These are phyloP conservation scores for Pristiophorus japonicus DNA, from an alignment of 2,113 vertebrate genomes.

Conservation along the genomic window DNA sequence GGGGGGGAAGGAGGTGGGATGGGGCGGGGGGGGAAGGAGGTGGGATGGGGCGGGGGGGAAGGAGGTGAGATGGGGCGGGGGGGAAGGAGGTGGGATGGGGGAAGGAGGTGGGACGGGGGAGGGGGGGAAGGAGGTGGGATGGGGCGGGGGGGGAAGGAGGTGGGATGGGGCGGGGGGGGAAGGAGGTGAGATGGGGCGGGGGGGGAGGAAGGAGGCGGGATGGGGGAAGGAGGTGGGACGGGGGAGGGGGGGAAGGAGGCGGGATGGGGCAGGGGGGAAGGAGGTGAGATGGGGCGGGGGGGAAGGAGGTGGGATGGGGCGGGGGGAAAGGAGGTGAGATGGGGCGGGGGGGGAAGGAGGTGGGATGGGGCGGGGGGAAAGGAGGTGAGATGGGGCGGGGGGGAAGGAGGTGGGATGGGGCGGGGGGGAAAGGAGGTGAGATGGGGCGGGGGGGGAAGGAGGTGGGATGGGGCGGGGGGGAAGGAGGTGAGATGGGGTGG, in stretches of 20 bases:
- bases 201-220: too few species aligned
- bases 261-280: constrained; percentile 35
- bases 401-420: not conserved
- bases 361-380: too few species aligned
- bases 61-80: constrained; percentile 33
- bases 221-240: not conserved
- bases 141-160: not conserved
- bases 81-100: not conserved
- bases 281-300: constrained; percentile 38
- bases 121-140: not conserved
- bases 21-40: not conserved
- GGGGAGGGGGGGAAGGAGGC: too few species aligned
- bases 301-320: constrained; percentile 47
- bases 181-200: not conserved
- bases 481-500: constrained; percentile 46
- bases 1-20: too few species aligned
- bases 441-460: constrained; percentile 38
- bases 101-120: constrained; percentile 48
- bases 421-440: too few species aligned
- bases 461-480: constrained; percentile 39
- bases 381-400: not conserved
- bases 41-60: not conserved
- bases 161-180: not conserved
- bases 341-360: not conserved
- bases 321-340: not conserved